Evolutionary conservation across 2,888 invertebrate genomes (phyloP).

Genomic region (Caenorhabditis sinica): DNA sequence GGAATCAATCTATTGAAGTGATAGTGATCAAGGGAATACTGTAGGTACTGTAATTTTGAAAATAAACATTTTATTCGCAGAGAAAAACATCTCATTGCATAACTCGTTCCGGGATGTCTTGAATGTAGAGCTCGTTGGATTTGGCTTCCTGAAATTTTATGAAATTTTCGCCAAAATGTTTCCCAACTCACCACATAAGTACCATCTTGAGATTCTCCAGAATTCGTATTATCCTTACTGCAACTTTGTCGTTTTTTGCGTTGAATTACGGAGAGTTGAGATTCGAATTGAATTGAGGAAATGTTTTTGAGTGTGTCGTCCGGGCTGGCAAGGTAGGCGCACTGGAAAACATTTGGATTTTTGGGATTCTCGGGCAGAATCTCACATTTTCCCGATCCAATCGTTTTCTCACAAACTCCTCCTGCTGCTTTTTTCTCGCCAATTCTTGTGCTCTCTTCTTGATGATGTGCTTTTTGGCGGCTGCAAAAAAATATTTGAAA

Average conservation of each 20-base stretch:
- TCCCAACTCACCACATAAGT: constrained; percentile 6
- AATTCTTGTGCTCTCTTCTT: constrained; percentile 40
- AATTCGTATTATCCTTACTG: neutral
- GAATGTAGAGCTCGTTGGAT: constrained; percentile 41
- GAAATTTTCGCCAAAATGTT: neutral
- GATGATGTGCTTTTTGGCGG: constrained; percentile 17
- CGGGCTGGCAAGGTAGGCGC: constrained; percentile 7
- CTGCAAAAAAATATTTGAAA: constrained; percentile 5
- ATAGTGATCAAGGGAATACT: neutral
- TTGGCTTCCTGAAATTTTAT: constrained; percentile 26
- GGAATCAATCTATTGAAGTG: neutral
- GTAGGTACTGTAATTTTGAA: neutral
- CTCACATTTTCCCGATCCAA: constrained; percentile 23
- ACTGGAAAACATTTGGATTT: constrained; percentile 1
- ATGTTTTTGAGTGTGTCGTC: constrained; percentile 55
- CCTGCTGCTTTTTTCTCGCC: constrained; percentile 30
- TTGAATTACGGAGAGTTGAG: constrained; percentile 43
- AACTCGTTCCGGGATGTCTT: constrained; percentile 25
- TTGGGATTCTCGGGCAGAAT: too few relatives aligned
- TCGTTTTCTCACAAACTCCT: constrained; percentile 28
- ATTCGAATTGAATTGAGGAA: constrained; percentile 53
- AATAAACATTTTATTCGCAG: neutral
- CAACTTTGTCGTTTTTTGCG: constrained; percentile 7
- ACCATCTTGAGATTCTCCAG: neutral
- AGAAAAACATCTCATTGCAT: neutral